These are phyloP conservation scores for Casuarius casuarius DNA, from an alignment of 2,113 vertebrate genomes.

Conservation along the genomic window DNA sequence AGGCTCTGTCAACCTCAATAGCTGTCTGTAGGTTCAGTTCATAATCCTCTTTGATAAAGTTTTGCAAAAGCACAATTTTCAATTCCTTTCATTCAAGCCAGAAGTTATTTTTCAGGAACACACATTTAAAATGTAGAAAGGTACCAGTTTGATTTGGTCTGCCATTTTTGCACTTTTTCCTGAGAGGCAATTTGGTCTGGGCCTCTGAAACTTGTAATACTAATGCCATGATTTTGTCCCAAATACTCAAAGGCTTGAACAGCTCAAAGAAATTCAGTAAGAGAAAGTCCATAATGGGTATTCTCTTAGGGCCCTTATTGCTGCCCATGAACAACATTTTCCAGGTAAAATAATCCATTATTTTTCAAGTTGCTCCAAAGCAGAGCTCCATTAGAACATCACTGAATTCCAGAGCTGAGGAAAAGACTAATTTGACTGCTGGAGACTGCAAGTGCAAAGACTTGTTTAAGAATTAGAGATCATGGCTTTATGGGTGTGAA, in stretches of 20 bases:
- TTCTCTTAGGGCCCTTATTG: neutral
- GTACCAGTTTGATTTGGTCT: neutral
- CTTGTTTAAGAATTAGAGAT: neutral
- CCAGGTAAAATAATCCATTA: neutral
- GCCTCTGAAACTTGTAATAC: neutral
- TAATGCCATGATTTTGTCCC: neutral
- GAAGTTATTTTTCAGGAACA: slow-evolving; percentile 19
- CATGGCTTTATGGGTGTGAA: neutral
- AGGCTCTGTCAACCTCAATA: neutral
- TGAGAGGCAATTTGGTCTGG: neutral
- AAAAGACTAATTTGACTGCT: neutral
- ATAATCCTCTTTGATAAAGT: slow-evolving; percentile 27
- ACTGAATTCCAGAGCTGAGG: neutral
- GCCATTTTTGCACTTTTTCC: neutral
- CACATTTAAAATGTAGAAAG: neutral
- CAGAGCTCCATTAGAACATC: neutral
- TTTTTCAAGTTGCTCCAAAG: neutral
- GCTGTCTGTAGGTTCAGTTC: slow-evolving; percentile 9
- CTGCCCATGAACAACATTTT: neutral
- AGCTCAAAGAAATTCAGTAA: neutral
- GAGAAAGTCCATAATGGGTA: neutral
- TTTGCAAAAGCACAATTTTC: neutral
- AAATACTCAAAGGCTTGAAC: neutral
- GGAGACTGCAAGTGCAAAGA: neutral
- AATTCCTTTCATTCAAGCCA: slow-evolving; percentile 10